These are phyloP conservation scores for Leptothorax acervorum DNA, from an alignment of 2,888 invertebrate genomes.

Conservation along the genomic window DNA sequence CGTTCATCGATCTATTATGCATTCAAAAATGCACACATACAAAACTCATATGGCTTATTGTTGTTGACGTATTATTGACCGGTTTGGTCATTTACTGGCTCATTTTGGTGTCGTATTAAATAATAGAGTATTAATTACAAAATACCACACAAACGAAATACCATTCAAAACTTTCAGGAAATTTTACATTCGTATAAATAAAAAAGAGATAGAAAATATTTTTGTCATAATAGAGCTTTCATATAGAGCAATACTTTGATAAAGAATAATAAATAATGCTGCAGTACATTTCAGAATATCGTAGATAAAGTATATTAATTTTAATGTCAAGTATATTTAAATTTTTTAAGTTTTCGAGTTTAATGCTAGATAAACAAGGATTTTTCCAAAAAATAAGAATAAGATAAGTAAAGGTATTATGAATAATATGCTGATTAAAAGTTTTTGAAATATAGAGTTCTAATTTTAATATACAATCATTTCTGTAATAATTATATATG, in stretches of 20 bases:
- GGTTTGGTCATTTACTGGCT: not conserved
- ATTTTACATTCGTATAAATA: not conserved
- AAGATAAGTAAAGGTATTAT: not conserved
- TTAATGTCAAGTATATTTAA: not conserved
- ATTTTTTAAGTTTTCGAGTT: not conserved
- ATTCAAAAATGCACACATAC: not conserved
- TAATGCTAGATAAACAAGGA: not conserved
- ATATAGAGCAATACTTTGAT: not conserved
- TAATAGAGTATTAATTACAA: not conserved
- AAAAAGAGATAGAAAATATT: not conserved
- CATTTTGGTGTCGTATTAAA: not conserved
- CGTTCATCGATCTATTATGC: not conserved
- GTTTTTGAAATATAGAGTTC: not conserved
- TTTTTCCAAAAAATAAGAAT: not conserved
- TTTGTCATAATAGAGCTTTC: not conserved
- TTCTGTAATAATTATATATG: not conserved
- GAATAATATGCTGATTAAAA: not conserved
- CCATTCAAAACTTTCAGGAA: not conserved
- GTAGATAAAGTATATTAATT: not conserved
- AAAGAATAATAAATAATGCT: not conserved
- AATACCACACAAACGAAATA: not conserved
- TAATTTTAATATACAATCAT: not conserved
- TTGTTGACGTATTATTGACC: not conserved
- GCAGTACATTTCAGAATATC: not conserved
- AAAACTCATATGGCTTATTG: not conserved